Conservation (phyloP, 2,797 vertebrate species). For the Knipowitschia caucasica region DNA sequence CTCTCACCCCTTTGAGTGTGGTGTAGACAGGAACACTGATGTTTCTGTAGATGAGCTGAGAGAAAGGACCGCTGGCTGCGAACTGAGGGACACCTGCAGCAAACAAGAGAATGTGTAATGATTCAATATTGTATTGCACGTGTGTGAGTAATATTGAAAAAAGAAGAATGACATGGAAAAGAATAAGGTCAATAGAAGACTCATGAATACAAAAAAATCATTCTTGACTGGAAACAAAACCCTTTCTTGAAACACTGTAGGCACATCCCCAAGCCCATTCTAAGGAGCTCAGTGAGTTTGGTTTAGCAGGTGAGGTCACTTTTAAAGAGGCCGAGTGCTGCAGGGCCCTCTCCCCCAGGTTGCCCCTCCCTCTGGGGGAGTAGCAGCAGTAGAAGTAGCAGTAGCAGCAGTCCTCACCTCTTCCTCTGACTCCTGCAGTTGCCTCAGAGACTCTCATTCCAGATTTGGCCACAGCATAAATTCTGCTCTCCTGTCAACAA, state of each 20-base stretch:
- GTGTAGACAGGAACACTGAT: constrained; percentile 89
- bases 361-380: too few species aligned
- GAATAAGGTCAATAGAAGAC: too few species aligned
- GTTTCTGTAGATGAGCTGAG: constrained; percentile 87
- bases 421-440: constrained; percentile 61
- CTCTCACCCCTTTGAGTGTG: constrained; percentile 90
- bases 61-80: constrained; percentile 80
- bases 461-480: constrained; percentile 90
- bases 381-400: not conserved
- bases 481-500: constrained; percentile 86
- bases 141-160: not conserved
- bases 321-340: too few species aligned
- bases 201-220: not conserved
- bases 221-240: too few species aligned
- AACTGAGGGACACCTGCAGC: constrained; percentile 74
- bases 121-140: too few species aligned
- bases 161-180: not conserved
- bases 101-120: too few species aligned
- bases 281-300: too few species aligned
- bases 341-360: too few species aligned
- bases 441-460: constrained; percentile 90
- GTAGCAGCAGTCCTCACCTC: constrained; percentile 68
- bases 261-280: too few species aligned
- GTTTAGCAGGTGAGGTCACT: too few species aligned
- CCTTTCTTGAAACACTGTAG: too few species aligned